These are phyloP conservation scores for Agonum fuliginosum DNA, from an alignment of 2,888 invertebrate species.

Conservation along the genomic window DNA sequence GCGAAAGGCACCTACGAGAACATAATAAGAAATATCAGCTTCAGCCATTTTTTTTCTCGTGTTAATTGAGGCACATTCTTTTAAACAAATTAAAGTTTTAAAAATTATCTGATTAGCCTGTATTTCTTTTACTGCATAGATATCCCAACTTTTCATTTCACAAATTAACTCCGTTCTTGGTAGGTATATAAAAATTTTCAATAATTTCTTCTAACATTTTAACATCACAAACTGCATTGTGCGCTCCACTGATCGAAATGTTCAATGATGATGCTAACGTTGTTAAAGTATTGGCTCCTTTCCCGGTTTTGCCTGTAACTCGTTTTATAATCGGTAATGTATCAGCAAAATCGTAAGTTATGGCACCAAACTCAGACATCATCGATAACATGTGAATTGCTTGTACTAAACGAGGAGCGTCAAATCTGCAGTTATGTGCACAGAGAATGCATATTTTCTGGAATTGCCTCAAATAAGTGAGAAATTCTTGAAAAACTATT, in stretches of 20 bases:
- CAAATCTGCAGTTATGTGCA: constrained; percentile 14
- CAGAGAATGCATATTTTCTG: not conserved
- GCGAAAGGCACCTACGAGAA: not conserved
- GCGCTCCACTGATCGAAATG: not conserved
- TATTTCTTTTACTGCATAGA: not conserved
- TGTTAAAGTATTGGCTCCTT: not conserved
- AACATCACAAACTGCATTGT: constrained; percentile 31
- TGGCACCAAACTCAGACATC: constrained; percentile 1
- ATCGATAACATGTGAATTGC: no score
- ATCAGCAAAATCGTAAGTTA: constrained; percentile 8
- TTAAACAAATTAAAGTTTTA: no score
- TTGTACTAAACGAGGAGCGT: not conserved
- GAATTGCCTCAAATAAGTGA: not conserved
- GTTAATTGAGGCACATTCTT: not conserved
- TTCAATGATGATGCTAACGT: not conserved
- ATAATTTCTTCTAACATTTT: constrained; percentile 13
- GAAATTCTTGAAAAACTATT: constrained; percentile 24
- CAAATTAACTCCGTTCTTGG: not conserved
- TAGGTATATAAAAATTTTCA: not conserved
- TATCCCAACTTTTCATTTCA: not conserved
- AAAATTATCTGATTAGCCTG: not conserved
- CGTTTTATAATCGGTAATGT: constrained; percentile 5
- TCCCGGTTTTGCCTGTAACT: not conserved
- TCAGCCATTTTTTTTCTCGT: constrained; percentile 26
- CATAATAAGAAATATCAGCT: not conserved